Evolutionary conservation across 2,888 invertebrate species (phyloP).

Genomic region (Tridacna gigas): DNA sequence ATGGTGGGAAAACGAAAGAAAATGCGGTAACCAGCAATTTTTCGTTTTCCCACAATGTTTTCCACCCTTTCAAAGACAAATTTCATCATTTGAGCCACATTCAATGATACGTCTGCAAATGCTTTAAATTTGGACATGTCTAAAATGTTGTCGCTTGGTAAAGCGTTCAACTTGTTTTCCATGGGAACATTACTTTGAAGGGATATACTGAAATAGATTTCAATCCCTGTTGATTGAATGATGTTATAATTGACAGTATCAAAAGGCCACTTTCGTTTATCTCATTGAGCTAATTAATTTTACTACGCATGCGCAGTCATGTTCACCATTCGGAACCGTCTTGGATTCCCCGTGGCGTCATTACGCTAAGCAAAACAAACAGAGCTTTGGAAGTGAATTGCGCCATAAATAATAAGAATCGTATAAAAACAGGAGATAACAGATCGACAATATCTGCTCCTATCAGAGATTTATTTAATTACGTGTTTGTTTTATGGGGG

Average conservation of each 20-base stretch:
- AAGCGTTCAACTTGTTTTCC: not conserved
- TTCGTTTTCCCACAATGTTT: no score
- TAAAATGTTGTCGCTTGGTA: no score
- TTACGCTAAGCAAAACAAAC: slow-evolving; percentile 17
- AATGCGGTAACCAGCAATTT: no score
- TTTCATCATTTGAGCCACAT: no score
- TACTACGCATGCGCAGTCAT: slow-evolving; percentile 2
- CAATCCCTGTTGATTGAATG: slow-evolving; percentile 1
- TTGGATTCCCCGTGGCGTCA: slow-evolving; percentile 7
- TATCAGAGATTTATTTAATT: slow-evolving; percentile 27
- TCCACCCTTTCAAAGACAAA: no score
- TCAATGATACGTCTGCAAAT: no score
- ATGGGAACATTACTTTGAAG: not conserved
- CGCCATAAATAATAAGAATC: slow-evolving; percentile 24
- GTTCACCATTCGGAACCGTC: not conserved
- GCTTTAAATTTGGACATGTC: no score
- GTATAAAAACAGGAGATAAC: slow-evolving; percentile 25
- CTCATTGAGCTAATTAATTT: not conserved
- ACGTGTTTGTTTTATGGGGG: slow-evolving; percentile 15
- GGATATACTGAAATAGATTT: not conserved
- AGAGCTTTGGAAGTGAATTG: slow-evolving; percentile 28
- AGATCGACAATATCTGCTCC: slow-evolving; percentile 11
- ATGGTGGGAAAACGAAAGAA: no score
- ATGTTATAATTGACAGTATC: slow-evolving; percentile 8
- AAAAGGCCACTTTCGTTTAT: not conserved